Conservation (phyloP, 1,140 invertebrate species). For the Leptinotarsa defecta region DNA sequence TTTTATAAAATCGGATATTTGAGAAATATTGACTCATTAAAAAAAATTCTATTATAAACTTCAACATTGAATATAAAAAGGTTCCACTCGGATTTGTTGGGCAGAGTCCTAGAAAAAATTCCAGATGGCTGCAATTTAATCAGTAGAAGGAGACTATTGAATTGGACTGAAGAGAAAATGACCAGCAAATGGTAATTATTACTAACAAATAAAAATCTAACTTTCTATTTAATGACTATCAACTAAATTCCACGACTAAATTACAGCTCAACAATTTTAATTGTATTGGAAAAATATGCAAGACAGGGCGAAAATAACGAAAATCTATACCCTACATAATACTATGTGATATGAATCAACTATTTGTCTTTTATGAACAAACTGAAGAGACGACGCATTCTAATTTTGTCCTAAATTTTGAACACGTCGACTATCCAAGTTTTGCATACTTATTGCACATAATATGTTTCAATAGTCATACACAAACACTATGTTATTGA, state of each 20-base stretch:
- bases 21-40: too few species aligned
- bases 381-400: neutral
- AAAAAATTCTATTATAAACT: too few species aligned
- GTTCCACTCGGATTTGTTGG: too few species aligned
- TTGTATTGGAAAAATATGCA: conserved; percentile 13
- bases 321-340: conserved; percentile 49
- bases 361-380: conserved; percentile 51
- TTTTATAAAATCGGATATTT: too few species aligned
- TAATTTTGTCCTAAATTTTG: neutral
- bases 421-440: conserved; percentile 3
- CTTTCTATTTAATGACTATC: conserved; percentile 21
- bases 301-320: conserved; percentile 37
- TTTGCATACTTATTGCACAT: conserved; percentile 41
- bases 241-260: conserved; percentile 9
- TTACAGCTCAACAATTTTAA: neutral
- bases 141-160: too few species aligned
- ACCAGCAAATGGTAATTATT: neutral
- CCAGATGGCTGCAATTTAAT: too few species aligned
- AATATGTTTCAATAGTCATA: conserved; percentile 35
- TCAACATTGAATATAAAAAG: too few species aligned
- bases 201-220: conserved; percentile 1
- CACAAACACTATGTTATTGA: conserved; percentile 43
- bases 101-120: too few species aligned
- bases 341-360: conserved; percentile 51
- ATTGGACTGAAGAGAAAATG: too few species aligned